Evolutionary conservation across 2,888 invertebrate species (phyloP).

Genomic region (Lepidonotus clava): DNA sequence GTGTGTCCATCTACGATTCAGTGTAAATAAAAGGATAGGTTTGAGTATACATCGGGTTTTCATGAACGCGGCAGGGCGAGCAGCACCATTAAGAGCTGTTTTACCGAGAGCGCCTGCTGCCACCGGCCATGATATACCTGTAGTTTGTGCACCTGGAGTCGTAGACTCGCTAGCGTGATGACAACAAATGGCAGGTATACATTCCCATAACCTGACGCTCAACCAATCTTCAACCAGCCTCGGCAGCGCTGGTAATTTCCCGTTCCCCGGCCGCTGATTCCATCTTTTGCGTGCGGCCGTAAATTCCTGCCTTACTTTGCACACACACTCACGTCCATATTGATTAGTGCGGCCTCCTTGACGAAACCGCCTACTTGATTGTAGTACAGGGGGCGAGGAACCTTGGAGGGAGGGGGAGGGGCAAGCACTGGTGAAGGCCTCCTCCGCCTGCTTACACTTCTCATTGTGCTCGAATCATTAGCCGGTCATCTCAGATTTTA

Average conservation of each 20-base stretch:
- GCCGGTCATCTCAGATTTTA: no score
- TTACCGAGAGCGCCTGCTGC: background rate
- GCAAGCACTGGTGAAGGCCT: no score
- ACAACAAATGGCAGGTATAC: conserved; percentile 1
- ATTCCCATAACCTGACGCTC: background rate
- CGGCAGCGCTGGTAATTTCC: conserved; percentile 5
- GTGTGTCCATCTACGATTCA: no score
- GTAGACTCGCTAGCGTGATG: background rate
- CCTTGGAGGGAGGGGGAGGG: no score
- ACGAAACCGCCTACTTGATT: background rate
- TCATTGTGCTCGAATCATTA: no score
- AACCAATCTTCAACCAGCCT: background rate
- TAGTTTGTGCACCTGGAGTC: conserved; percentile 15
- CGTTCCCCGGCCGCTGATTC: conserved; percentile 2
- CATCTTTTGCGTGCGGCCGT: conserved; percentile 26
- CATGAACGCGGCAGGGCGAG: no score
- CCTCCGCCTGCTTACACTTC: no score
- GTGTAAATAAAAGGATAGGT: no score
- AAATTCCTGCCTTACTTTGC: background rate
- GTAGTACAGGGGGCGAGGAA: no score
- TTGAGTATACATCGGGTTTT: no score
- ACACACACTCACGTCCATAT: conserved; percentile 2
- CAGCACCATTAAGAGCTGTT: no score
- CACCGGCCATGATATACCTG: background rate
- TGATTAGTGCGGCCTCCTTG: background rate